Evolutionary conservation across 2,888 invertebrate genomes (phyloP).

Genomic region (Sesia bembeciformis): DNA sequence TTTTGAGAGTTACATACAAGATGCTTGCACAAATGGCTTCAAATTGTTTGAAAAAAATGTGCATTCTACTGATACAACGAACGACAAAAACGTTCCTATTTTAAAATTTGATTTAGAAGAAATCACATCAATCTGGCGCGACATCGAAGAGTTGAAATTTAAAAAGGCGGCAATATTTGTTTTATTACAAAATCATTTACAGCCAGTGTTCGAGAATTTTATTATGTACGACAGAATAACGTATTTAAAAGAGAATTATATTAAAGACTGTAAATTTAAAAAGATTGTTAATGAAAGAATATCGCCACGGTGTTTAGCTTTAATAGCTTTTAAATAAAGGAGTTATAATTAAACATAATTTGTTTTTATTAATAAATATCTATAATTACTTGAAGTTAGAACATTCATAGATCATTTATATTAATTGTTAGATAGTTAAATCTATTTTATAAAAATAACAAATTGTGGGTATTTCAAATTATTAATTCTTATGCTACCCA

Average conservation of each 20-base stretch:
- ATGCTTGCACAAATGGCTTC: slow-evolving; percentile 35
- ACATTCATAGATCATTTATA: too few species aligned
- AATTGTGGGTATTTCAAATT: too few species aligned
- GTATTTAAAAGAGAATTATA: slow-evolving; percentile 46
- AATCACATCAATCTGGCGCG: slow-evolving; percentile 36
- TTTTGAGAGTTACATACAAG: slow-evolving; percentile 39
- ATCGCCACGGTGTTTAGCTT: slow-evolving; percentile 79
- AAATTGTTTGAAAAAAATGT: slow-evolving; percentile 16
- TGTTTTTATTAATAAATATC: too few species aligned
- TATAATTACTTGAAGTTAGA: too few species aligned
- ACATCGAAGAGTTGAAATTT: slow-evolving; percentile 20
- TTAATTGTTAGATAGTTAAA: too few species aligned
- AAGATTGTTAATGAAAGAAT: slow-evolving; percentile 76
- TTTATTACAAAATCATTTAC: slow-evolving; percentile 43
- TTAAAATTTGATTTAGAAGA: slow-evolving; percentile 29
- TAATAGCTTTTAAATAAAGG: slow-evolving; percentile 69
- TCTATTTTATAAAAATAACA: too few species aligned
- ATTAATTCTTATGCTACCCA: too few species aligned
- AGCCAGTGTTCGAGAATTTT: slow-evolving; percentile 51
- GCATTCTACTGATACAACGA: slow-evolving; percentile 1
- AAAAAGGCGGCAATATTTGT: slow-evolving; percentile 48
- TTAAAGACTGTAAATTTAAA: slow-evolving; percentile 46
- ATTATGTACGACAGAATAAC: slow-evolving; percentile 48
- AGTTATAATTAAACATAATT: neutral
- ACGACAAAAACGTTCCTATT: slow-evolving; percentile 5